These are phyloP conservation scores for Hestina assimilis DNA, from an alignment of 1,140 invertebrate genomes.

Conservation along the genomic window DNA sequence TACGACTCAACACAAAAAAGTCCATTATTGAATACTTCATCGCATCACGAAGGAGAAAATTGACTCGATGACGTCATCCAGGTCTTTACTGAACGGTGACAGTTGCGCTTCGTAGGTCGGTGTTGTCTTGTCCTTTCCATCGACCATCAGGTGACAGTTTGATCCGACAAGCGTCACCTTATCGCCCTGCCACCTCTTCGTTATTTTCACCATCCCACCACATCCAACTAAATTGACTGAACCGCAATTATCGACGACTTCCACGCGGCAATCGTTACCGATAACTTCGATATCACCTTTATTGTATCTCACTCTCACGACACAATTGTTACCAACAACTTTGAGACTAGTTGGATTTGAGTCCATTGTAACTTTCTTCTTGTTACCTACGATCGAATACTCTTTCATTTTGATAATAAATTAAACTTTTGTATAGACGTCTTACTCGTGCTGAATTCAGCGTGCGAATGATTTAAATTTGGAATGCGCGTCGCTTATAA, in stretches of 20 bases:
- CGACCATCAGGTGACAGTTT: constrained; percentile 50
- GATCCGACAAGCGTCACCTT: constrained; percentile 55
- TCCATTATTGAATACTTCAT: constrained; percentile 28
- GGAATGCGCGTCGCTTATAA: constrained; percentile 45
- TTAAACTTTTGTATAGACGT: constrained; percentile 17
- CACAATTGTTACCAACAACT: constrained; percentile 65
- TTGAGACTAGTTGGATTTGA: constrained; percentile 52
- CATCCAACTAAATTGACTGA: constrained; percentile 59
- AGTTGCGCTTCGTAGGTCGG: constrained; percentile 57
- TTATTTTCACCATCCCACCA: constrained; percentile 52
- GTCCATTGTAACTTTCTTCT: constrained; percentile 72
- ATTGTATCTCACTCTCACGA: constrained; percentile 54
- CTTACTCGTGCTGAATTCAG: constrained; percentile 23
- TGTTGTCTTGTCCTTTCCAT: constrained; percentile 54
- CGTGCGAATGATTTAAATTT: constrained; percentile 52
- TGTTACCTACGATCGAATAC: constrained; percentile 66
- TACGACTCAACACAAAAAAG: neutral
- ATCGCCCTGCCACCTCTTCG: constrained; percentile 53
- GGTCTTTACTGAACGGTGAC: constrained; percentile 67
- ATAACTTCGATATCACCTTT: constrained; percentile 67
- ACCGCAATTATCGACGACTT: constrained; percentile 60
- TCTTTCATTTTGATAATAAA: constrained; percentile 58
- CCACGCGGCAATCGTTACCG: constrained; percentile 63
- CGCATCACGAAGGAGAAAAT: constrained; percentile 73
- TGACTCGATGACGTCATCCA: constrained; percentile 70